Conservation (phyloP, 2,797 vertebrate species). For the Dryobates pubescens region DNA sequence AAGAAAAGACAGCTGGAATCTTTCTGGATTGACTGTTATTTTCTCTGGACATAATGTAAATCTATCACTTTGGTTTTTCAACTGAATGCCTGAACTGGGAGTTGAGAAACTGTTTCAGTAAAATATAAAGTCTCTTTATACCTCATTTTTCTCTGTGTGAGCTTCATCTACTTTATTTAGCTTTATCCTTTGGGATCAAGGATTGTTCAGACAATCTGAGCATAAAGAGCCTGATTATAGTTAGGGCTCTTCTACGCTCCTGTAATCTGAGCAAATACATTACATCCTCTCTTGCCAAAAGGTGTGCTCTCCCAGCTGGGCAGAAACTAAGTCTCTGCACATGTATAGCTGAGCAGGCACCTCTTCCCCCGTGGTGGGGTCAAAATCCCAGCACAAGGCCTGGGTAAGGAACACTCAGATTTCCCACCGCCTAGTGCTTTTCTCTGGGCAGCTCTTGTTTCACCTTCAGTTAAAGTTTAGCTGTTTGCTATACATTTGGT, state of each 20-base stretch:
- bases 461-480: conserved; percentile 5
- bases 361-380: neutral
- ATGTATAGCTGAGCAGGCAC: neutral
- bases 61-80: conserved; percentile 23
- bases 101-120: conserved; percentile 14
- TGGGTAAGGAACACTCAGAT: neutral
- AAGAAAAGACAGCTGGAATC: conserved; percentile 50
- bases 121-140: conserved; percentile 15
- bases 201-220: neutral
- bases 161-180: conserved; percentile 21
- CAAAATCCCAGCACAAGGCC: neutral
- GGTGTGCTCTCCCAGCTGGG: neutral
- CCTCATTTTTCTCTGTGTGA: neutral
- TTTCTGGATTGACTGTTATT: conserved; percentile 43
- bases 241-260: neutral
- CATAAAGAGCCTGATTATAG: neutral
- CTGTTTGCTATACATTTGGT: neutral
- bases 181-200: conserved; percentile 29
- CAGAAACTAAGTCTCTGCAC: neutral
- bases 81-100: neutral
- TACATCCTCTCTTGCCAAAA: neutral
- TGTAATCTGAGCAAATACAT: conserved; percentile 14
- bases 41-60: conserved; percentile 52
- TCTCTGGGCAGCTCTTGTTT: neutral
- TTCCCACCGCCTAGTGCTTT: neutral